Base-by-base conservation (phyloP, 2,797 vertebrate genomes). In the Sylvilagus floridanus region DNA sequence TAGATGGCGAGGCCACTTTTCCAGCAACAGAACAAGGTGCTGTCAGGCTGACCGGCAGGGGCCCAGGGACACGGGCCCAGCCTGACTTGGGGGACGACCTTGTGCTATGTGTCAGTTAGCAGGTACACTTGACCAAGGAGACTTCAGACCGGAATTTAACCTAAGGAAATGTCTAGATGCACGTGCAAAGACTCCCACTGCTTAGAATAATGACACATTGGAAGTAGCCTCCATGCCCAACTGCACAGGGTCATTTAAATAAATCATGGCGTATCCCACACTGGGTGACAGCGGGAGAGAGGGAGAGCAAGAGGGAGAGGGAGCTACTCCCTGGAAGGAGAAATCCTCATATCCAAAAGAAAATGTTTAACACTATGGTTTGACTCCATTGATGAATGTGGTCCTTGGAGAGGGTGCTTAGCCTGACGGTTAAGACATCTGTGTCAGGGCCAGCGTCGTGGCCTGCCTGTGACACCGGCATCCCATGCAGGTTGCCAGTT, bases 41-140 rank as follows among this genome's bases (percentile, higher is more conserved):
- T 0, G 0, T 13, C 50, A 22, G 72, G 12, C 54, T 1, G 63
- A 6, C 0, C 0, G 8, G 30, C 13, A 22, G 24, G 42, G 0
- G n/a, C 60, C 24, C 22, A 10, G 28, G 75, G 7, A 2, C 4
- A 3, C 0, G 0, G 17, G 52, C 16, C 17, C 12, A 13, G 85
- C 13, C 52, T 68, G 60, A 47, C 32, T 89, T 4, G 11, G 3
- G 71, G 37, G 52, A 10, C 0, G 4, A 24, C 13, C 32, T 4
- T 16, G 86, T 13, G 2, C 16, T 1, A 0, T 1, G 21, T 10
- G 65, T 21, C 8, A 35, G 26, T n/a, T 47, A 35, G 2, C 10
- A 60, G 0, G 32, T 13, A 26, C 5, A 35, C 12, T 1, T 28
- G 73, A 71, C 35, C 86, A 42, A 0, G 3, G 78, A 86, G 71